Percentiles rank a stretch among this genome's conserved stretches.
Conservation (phyloP, 2,888 invertebrate species). For the Apotomis betuletana region DNA sequence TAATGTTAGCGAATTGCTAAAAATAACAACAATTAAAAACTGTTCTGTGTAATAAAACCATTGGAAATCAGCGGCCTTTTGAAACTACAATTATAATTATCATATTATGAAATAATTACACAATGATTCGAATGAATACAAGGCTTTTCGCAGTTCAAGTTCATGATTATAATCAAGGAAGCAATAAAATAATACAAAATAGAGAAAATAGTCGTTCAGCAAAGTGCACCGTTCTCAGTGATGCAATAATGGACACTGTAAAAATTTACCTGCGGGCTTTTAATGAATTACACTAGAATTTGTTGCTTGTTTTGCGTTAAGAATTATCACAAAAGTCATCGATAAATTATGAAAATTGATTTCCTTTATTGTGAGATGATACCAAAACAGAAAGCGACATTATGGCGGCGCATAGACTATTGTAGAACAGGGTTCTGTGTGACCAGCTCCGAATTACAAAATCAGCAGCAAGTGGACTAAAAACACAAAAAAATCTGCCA, state of each 20-base stretch:
- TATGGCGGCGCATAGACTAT: constrained; percentile 68
- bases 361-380: constrained; percentile 70
- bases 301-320: constrained; percentile 26
- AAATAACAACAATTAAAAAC: constrained; percentile 42
- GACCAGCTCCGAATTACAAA: neutral
- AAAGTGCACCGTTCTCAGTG: constrained; percentile 43
- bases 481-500: neutral
- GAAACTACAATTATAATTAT: neutral
- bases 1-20: constrained; percentile 29
- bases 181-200: constrained; percentile 53
- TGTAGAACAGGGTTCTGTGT: constrained; percentile 10
- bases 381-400: constrained; percentile 82
- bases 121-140: constrained; percentile 20
- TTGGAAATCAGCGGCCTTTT: constrained; percentile 10
- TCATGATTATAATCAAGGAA: constrained; percentile 45
- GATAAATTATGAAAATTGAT: constrained; percentile 68
- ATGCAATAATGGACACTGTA: constrained; percentile 38
- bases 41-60: constrained; percentile 33
- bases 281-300: constrained; percentile 31
- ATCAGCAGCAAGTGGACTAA: neutral
- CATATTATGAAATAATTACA: constrained; percentile 19
- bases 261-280: constrained; percentile 51
- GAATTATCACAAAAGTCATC: constrained; percentile 52
- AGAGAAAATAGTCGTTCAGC: constrained; percentile 53
- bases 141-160: constrained; percentile 32